Evolutionary conservation across 2,113 vertebrate species (phyloP).

Genomic region (Cisticola juncidis): DNA sequence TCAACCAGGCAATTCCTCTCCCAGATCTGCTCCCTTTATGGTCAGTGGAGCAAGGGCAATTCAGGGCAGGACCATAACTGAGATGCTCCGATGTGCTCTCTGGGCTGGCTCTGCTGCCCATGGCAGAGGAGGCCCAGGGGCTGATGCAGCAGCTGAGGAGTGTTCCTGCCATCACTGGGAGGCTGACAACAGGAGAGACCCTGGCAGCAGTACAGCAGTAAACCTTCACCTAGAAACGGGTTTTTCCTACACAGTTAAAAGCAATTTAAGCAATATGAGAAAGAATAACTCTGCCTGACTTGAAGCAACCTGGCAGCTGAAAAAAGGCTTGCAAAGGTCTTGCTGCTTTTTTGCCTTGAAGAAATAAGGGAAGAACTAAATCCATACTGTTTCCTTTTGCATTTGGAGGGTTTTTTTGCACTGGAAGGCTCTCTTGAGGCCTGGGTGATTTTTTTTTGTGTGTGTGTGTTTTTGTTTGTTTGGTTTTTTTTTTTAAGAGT

Average conservation of each 20-base stretch:
- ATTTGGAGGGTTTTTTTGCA: accelerated
- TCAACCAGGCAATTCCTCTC: neutral
- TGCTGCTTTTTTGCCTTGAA: neutral
- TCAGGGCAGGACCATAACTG: neutral
- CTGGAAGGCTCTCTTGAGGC: neutral
- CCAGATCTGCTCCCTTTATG: neutral
- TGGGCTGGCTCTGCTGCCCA: neutral
- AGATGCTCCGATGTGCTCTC: neutral
- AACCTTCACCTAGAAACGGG: neutral
- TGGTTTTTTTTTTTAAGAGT: neutral
- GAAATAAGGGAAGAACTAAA: neutral
- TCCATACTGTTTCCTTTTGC: neutral
- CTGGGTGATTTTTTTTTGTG: neutral
- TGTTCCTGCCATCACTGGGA: neutral
- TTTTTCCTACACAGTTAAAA: neutral
- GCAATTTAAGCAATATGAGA: neutral
- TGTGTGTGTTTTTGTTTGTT: neutral
- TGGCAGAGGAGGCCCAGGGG: neutral
- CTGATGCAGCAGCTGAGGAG: neutral
- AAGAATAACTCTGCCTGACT: neutral
- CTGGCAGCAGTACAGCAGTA: neutral
- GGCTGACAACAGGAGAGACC: neutral
- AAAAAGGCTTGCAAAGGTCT: neutral
- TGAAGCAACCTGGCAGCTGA: neutral
- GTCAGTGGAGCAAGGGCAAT: neutral